Evolutionary conservation across 2,113 vertebrate species (phyloP), one percentile per base, ranked within the genome.

Genomic region (Heptranchias perlo): DNA sequence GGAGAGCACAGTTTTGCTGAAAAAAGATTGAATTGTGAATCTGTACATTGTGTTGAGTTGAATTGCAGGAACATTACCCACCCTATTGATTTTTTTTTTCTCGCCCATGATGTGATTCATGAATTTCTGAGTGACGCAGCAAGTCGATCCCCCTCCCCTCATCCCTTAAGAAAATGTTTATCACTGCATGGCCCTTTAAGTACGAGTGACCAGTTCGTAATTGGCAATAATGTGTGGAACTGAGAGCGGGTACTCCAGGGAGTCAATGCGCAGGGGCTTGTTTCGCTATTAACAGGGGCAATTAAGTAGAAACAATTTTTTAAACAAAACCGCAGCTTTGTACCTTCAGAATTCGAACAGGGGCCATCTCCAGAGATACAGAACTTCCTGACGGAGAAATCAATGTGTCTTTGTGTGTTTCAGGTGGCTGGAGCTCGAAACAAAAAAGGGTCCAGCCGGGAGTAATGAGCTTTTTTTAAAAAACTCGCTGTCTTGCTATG

Each of bases 371-470:
- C 35, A 93, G 89, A 62, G 89, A 93, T 62, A 16, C 35, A n/a
- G 89, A 92, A 21, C 31, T 61, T 14, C 35, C 89, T 39, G 58
- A 25, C 16, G 39, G 89, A 39, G 58, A 39, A 62, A 93, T 93
- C 58, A 93, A 93, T n/a, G 58, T 64, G 58, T 64, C 89, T 62
- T 93, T 93, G 89, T 44, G 89, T 62, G 58, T 23, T 62, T 64
- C 58, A 93, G 58, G 35, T 93, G 58, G 16, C 16, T 64, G 58
- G 18, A 23, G 18, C 89, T 62, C 89, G 61, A 39, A 39, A 16
- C 35, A 62, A 62, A 39, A 7, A 47, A 5, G n/a, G 76, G 47
- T 44, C 78, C 39, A 82, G 78, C 76, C 1, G 16, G 18, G 89
- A 7, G 58, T 7, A 93, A 23, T 39, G 35, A 39, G 28, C 31